Evolutionary conservation across 2,888 invertebrate species (phyloP), one percentile per base, ranked within the genome.

Genomic region (Orthosia incerta): DNA sequence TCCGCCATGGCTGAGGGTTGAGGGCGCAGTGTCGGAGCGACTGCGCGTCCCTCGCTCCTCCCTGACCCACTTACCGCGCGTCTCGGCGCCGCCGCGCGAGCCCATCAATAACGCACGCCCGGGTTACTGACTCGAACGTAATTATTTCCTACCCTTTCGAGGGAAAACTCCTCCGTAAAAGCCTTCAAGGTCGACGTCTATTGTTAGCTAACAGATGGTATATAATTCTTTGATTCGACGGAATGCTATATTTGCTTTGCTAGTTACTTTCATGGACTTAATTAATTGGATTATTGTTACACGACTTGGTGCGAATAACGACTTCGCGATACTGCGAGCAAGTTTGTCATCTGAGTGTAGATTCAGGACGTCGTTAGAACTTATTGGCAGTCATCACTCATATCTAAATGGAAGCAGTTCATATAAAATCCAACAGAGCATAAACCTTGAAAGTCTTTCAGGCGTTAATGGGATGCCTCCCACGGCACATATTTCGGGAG

Each of bases 11-110:
- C 94, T 88, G 93, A 93, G 94, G 88, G 92, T 94, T 86, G 93
- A 94, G 85, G 97, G 97, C 95, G 94, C 96, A 85, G 97, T 97
- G 92, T 97, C 97, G 99, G 86, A 98, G 98, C 93, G 93, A 89
- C 93, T 91, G 93, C 92, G 93, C 93, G 93, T 88, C 93, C 91
- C 91, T 91, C 91, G 89, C 89, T 88, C 90, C 90, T 88, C 91
- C 92, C 93, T 95, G 95, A 95, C 95, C 95, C 95, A 95, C 92
- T 94, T 95, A 89, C 93, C 92, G 89, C 93, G 91, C 93, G 91
- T 92, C 92, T 91, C 92, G 89, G 89, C 91, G 88, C 91, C 92
- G 92, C 91, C 93, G 90, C 93, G 92, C 93, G 90, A 89, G 90
- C 92, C 96, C 96, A 95, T 96, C 96, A 95, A 96, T 96, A 96